These are phyloP conservation scores for Phoeniculus purpureus DNA, from an alignment of 2,797 vertebrate species.

Conservation along the genomic window DNA sequence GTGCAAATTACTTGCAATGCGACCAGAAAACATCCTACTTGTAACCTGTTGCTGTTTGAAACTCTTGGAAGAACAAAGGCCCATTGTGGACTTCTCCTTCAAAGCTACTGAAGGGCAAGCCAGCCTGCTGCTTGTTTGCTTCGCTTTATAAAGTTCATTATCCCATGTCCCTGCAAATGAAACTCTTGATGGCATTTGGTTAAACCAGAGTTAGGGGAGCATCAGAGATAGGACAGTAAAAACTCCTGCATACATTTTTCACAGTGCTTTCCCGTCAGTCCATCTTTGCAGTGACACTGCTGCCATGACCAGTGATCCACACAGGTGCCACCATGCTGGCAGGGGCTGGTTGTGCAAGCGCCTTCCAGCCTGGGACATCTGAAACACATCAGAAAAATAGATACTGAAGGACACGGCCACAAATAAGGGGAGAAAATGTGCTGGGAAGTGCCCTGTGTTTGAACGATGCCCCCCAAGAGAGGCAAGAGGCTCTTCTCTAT, in stretches of 20 bases:
- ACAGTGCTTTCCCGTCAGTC: slow-evolving; percentile 92
- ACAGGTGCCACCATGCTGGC: slow-evolving; percentile 92
- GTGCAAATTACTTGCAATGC: not conserved
- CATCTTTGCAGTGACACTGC: slow-evolving; percentile 91
- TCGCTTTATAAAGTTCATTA: not conserved
- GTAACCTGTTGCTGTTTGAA: not conserved
- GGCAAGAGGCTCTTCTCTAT: not conserved
- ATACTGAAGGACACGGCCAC: not conserved
- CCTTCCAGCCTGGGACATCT: slow-evolving; percentile 96
- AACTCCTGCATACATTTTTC: slow-evolving; percentile 89
- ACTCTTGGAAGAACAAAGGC: not conserved
- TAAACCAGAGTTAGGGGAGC: not conserved
- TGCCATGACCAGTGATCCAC: slow-evolving; percentile 97
- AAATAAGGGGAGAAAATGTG: not conserved
- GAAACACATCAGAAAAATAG: slow-evolving; percentile 33
- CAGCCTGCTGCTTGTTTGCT: not conserved
- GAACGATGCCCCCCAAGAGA: not conserved
- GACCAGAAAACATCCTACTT: not conserved
- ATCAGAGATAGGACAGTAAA: not conserved
- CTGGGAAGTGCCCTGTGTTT: not conserved
- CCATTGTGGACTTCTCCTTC: not conserved
- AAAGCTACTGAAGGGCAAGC: not conserved
- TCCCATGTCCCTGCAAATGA: not conserved
- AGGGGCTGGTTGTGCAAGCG: slow-evolving; percentile 86
- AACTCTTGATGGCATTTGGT: not conserved